Percentiles rank a stretch among this genome's conserved stretches.
Evolutionary conservation across 2,113 vertebrate species (phyloP).

Genomic region (Cyprinus carpio): DNA sequence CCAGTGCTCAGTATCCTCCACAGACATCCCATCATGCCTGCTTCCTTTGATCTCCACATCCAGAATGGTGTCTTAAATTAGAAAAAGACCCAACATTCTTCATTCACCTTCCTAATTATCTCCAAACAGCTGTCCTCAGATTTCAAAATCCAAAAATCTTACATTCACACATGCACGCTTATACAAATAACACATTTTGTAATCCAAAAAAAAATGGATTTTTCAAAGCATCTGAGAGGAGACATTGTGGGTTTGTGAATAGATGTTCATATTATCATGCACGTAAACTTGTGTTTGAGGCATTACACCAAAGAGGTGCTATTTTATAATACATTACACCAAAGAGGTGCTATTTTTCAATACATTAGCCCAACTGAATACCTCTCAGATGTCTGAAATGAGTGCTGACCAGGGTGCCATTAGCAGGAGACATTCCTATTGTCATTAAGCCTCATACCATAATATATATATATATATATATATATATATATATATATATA

Average conservation of each 20-base stretch:
- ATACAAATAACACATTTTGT: not conserved
- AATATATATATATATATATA: no score
- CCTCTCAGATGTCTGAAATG: not conserved
- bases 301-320: not conserved
- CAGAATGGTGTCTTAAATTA: constrained; percentile 48
- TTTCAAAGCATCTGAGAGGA: not conserved
- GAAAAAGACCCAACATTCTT: constrained; percentile 38
- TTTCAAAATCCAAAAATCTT: constrained; percentile 35
- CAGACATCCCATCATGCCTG: constrained; percentile 42
- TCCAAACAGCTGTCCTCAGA: constrained; percentile 52
- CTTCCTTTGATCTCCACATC: constrained; percentile 50
- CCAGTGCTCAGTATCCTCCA: constrained; percentile 42
- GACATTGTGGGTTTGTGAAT: not conserved
- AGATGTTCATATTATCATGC: not conserved
- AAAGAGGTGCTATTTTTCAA: not conserved
- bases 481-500: no score
- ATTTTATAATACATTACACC: constrained; percentile 15
- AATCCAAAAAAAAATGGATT: not conserved
- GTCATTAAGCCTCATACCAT: not conserved
- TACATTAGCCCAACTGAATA: not conserved
- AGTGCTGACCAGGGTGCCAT: constrained; percentile 21
- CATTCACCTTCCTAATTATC: constrained; percentile 51
- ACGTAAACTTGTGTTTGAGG: constrained; percentile 4
- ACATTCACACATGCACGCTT: not conserved
- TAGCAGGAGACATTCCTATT: not conserved